Evolutionary conservation across 1,140 invertebrate genomes (phyloP), one percentile per base, ranked within the genome.

Genomic region (Pseudomyrmex dendroicus): DNA sequence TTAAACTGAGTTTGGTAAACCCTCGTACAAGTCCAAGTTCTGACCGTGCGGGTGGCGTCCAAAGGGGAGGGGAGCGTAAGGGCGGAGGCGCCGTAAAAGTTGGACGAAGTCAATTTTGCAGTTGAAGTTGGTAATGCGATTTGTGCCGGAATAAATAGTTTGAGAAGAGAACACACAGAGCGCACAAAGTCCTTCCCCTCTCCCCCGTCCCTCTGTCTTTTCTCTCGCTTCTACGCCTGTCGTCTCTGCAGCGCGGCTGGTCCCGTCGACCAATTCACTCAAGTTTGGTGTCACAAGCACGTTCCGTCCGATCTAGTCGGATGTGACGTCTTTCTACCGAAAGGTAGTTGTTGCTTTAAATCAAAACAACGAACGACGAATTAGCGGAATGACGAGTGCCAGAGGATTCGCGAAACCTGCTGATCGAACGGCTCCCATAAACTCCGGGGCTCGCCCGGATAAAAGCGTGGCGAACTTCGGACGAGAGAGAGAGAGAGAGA

Each of bases 101-200:
- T 94, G 91, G 91, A 56, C 89, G 88, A 93, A 94, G 93, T 94
- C 93, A 93, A 94, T 94, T 94, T 94, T 94, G 93, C 92, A 94
- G 92, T 92, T 93, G 89, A 91, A 94, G 93, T 94, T 94, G 92
- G 92, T 94, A 94, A 94, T 94, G 92, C 93, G 92, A 94, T 93
- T 94, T 94, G 93, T 92, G 92, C 91, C 90, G 92, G 92, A 94
- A 94, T 94, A 94, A 93, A 94, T 94, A 94, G 93, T 93, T 92
- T 85, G 88, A 89, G 87, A 78, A 78, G 78, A 83, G 76, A 73
- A 83, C 77, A 73, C 74, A 70, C 73, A 22, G 70, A 52, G 59
- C 57, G 67, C 66, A 52, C 25, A 17, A 13, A 17, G 63, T 48
- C 64, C 84, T 77, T 76, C 68, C 86, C 68, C 66, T 59, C 70